A percentile compares a stretch with the other conserved stretches of the same genome.
These are phyloP conservation scores for Vulpes ferrilata DNA, from an alignment of 2,113 vertebrate genomes.

Conservation along the genomic window DNA sequence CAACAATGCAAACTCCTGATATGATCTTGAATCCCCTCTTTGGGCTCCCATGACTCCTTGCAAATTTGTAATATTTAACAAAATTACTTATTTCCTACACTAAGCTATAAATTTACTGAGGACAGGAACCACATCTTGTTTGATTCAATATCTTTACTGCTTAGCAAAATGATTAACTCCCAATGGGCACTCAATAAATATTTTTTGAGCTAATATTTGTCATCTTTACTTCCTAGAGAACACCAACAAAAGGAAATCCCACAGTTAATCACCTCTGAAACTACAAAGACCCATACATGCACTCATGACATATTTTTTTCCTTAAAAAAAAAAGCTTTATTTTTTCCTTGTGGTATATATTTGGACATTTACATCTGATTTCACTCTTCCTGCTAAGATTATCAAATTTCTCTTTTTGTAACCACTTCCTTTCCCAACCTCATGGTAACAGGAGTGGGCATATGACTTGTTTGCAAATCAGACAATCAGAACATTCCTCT, in stretches of 20 bases:
- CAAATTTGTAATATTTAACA: neutral
- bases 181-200: conserved; percentile 11
- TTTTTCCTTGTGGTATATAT: neutral
- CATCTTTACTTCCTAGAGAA: neutral
- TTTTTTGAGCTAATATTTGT: conserved; percentile 55
- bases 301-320: neutral
- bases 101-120: neutral
- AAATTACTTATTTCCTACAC: neutral
- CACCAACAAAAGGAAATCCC: neutral
- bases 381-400: neutral
- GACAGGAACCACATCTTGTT: neutral
- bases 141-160: neutral
- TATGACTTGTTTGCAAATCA: neutral
- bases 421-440: neutral
- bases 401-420: neutral
- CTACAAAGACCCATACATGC: neutral
- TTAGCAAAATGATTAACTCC: conserved; percentile 24
- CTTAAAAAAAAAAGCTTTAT: neutral
- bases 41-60: neutral
- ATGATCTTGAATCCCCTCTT: conserved; percentile 2
- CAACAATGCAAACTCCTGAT: neutral
- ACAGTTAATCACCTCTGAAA: neutral
- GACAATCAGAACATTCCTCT: neutral
- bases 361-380: neutral
- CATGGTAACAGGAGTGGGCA: neutral